Conservation (phyloP, 1,140 invertebrate genomes). For the Carposina sasakii region DNA sequence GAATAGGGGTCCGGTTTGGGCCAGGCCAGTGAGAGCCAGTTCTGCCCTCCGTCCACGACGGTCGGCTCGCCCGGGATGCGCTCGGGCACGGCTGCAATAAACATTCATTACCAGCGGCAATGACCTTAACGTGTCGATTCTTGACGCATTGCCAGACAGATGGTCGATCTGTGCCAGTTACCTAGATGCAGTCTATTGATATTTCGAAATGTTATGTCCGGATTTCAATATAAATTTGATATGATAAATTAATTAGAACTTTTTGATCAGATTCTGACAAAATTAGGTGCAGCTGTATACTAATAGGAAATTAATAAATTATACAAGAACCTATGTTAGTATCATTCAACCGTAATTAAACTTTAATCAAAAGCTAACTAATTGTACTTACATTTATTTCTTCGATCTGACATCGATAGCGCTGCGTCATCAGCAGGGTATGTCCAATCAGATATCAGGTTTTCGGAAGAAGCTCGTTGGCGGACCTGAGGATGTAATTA, state of each 20-base stretch:
- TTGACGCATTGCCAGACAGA: slow-evolving; percentile 48
- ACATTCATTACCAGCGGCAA: slow-evolving; percentile 38
- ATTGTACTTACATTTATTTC: slow-evolving; percentile 73
- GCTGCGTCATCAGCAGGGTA: slow-evolving; percentile 48
- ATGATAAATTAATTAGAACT: no score
- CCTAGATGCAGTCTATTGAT: no score
- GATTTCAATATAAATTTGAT: no score
- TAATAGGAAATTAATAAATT: no score
- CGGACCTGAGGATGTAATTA: slow-evolving; percentile 70
- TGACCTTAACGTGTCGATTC: slow-evolving; percentile 42
- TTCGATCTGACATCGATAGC: slow-evolving; percentile 33
- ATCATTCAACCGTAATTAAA: no score
- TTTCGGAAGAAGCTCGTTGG: slow-evolving; percentile 79
- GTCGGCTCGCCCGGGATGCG: slow-evolving; percentile 82
- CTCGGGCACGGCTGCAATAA: slow-evolving; percentile 81
- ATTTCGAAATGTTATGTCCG: no score
- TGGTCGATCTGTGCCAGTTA: slow-evolving; percentile 30
- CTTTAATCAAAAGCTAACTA: slow-evolving; percentile 5
- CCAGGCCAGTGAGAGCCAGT: slow-evolving; percentile 89
- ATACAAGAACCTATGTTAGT: no score
- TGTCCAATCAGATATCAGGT: slow-evolving; percentile 76
- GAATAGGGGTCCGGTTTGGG: slow-evolving; percentile 81
- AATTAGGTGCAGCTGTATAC: no score
- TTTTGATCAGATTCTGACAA: no score
- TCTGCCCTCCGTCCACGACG: slow-evolving; percentile 83